A percentile compares a stretch with the other conserved stretches of the same genome.
phyloP scores from a whole-genome alignment of 2,113 vertebrate species.

The Bagarius yarrelli region DNA sequence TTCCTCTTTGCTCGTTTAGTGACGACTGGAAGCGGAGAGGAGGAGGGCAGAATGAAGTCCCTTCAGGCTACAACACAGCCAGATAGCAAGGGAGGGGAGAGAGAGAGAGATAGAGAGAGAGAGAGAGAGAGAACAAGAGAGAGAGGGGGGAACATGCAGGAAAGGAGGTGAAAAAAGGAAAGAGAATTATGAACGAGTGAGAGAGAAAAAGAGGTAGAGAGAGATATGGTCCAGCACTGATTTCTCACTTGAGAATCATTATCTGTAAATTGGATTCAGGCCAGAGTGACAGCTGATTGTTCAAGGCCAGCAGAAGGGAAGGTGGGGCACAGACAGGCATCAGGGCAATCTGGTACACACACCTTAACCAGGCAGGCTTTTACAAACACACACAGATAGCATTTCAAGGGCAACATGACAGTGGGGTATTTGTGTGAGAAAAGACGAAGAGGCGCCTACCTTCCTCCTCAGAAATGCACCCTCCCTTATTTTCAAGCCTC shows the following conservation, averaged over 20 bases:
- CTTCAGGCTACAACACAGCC: conserved; percentile 69
- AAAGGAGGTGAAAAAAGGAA: not conserved
- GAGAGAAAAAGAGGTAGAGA: conserved; percentile 52
- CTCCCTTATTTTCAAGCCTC: conserved; percentile 12
- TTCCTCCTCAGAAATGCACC: conserved; percentile 24
- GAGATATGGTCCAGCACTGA: conserved; percentile 72
- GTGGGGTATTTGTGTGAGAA: conserved; percentile 64
- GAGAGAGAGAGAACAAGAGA: conserved; percentile 30
- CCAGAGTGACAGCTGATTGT: conserved; percentile 89
- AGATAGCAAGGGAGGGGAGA: conserved; percentile 59
- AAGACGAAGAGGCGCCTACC: conserved; percentile 54
- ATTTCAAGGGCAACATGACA: conserved; percentile 66
- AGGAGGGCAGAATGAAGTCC: conserved; percentile 71
- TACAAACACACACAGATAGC: conserved; percentile 45
- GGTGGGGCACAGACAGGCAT: conserved; percentile 65
- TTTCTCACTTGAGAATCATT: conserved; percentile 87
- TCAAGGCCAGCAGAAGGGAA: conserved; percentile 71
- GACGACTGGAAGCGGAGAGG: conserved; percentile 64
- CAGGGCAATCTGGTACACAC: conserved; percentile 69
- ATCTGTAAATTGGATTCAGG: conserved; percentile 84
- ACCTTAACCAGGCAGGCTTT: conserved; percentile 59
- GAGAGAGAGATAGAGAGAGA: conserved; percentile 26
- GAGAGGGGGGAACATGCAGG: not conserved
- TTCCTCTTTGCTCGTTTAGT: conserved; percentile 61
- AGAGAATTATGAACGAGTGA: conserved; percentile 46